Conservation (phyloP, 2,888 invertebrate species). For the Nymphalis c-album region DNA sequence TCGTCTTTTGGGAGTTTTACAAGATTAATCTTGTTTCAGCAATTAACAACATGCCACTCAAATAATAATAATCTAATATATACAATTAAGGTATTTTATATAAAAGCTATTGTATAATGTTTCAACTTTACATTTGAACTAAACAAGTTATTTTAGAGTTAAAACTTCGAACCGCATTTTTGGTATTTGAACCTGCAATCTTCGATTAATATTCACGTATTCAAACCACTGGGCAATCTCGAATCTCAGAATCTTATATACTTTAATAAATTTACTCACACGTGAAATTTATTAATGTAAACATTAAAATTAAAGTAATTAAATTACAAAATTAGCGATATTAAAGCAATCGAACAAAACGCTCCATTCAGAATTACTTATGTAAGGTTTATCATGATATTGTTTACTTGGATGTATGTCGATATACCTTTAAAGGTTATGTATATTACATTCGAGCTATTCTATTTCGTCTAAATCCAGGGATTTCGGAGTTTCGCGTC, state of each 20-base stretch:
- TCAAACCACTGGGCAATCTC: no score
- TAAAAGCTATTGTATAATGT: not conserved
- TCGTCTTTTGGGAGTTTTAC: not conserved
- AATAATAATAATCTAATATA: not conserved
- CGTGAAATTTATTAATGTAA: no score
- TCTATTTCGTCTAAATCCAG: slow-evolving; percentile 41
- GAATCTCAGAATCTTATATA: no score
- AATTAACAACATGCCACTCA: not conserved
- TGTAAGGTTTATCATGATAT: not conserved
- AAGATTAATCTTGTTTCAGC: not conserved
- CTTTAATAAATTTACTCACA: no score
- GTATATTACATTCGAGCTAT: slow-evolving; percentile 37
- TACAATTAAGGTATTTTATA: no score
- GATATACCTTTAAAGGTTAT: slow-evolving; percentile 22
- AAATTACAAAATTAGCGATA: not conserved
- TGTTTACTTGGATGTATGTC: slow-evolving; percentile 4
- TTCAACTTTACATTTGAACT: no score
- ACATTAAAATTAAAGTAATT: not conserved
- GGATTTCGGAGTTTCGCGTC: slow-evolving; percentile 38
- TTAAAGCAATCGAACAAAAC: not conserved
- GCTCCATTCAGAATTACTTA: not conserved
- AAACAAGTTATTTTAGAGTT: not conserved
- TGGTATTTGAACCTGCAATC: no score
- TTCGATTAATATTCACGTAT: no score
- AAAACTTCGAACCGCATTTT: no score